Evolutionary conservation across 2,797 vertebrate genomes (phyloP).

Genomic region (Serranus cabrilla): DNA sequence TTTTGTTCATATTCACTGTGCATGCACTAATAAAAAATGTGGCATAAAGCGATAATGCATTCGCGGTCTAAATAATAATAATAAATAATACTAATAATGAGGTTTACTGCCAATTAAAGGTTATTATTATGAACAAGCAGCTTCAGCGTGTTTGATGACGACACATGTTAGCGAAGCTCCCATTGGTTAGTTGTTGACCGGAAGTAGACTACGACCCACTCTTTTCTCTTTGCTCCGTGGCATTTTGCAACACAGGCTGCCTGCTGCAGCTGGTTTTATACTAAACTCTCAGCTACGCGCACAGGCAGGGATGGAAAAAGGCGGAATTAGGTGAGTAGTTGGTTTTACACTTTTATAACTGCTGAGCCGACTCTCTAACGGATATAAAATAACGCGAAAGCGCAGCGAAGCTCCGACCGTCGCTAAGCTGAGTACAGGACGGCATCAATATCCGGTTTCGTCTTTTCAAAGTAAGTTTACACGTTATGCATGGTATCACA

Average conservation of each 20-base stretch:
- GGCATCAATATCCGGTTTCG: slow-evolving; percentile 20
- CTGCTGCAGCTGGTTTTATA: neutral
- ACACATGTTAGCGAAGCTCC: slow-evolving; percentile 10
- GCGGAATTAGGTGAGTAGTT: slow-evolving; percentile 51
- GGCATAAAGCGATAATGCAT: too few relatives aligned
- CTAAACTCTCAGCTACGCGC: neutral
- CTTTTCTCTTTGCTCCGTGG: slow-evolving; percentile 80
- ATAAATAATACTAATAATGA: neutral
- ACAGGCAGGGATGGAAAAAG: slow-evolving; percentile 14
- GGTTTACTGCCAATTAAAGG: neutral
- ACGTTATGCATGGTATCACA: fast-evolving
- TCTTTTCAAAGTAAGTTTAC: slow-evolving; percentile 55
- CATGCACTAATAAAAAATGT: too few relatives aligned
- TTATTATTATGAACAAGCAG: slow-evolving; percentile 41
- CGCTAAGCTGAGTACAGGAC: slow-evolving; percentile 39
- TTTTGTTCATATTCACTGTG: too few relatives aligned
- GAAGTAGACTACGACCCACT: slow-evolving; percentile 67
- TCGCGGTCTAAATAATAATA: neutral
- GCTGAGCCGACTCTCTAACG: neutral
- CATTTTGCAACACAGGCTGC: slow-evolving; percentile 54
- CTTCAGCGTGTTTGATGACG: slow-evolving; percentile 68
- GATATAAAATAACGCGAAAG: slow-evolving; percentile 25
- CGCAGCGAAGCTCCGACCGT: slow-evolving; percentile 7
- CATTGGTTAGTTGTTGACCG: slow-evolving; percentile 72
- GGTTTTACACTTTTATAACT: neutral